phyloP scores from a whole-genome alignment of 2,113 vertebrate genomes.

The Excalfactoria chinensis region DNA sequence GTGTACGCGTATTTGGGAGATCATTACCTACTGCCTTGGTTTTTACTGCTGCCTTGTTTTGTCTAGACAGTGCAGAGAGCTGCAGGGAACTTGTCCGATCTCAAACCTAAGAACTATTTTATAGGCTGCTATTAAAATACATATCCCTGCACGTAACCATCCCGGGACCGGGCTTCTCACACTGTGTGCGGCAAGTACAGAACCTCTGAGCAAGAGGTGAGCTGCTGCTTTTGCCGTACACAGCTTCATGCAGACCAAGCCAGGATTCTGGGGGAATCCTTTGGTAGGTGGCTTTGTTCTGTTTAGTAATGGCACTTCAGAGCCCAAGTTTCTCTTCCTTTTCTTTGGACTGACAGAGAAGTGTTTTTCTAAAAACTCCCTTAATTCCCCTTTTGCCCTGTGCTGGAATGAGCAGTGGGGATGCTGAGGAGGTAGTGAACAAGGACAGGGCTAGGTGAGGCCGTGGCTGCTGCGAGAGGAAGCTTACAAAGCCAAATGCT shows the following conservation, averaged over 20 bases:
- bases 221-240: not conserved
- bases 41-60: slow-evolving; percentile 82
- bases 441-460: not conserved
- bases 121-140: slow-evolving; percentile 65
- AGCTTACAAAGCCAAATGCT: not conserved
- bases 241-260: rapidly evolving
- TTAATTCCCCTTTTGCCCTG: slow-evolving; percentile 52
- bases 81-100: slow-evolving; percentile 75
- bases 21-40: slow-evolving; percentile 79
- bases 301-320: not conserved
- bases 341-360: slow-evolving; percentile 33
- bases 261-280: not conserved
- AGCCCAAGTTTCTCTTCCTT: slow-evolving; percentile 65
- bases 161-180: not conserved
- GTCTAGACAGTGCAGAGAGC: slow-evolving; percentile 78
- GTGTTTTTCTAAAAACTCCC: slow-evolving; percentile 62
- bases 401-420: not conserved
- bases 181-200: not conserved
- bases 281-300: not conserved
- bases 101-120: slow-evolving; percentile 60
- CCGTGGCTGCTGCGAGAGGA: not conserved
- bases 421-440: not conserved
- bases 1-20: slow-evolving; percentile 66
- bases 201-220: slow-evolving; percentile 9
- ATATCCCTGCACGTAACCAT: slow-evolving; percentile 39